A percentile compares a stretch with the other conserved stretches of the same genome.
Conservation (phyloP, 2,113 vertebrate species). For the Cryptoleucopteryx plumbea region DNA sequence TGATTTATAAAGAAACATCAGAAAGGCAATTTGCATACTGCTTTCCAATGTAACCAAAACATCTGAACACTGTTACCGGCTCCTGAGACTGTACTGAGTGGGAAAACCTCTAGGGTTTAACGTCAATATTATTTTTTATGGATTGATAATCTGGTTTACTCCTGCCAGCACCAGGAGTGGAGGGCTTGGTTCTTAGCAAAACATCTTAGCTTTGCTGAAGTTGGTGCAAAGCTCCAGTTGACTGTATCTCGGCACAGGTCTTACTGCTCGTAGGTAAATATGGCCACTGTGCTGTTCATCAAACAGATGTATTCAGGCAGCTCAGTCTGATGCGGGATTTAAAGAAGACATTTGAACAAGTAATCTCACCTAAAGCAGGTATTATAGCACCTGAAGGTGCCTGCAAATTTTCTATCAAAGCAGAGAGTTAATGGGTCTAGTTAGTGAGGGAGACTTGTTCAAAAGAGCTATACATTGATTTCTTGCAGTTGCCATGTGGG, state of each 20-base stretch:
- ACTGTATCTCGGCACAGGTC: too few relatives aligned
- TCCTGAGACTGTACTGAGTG: background rate
- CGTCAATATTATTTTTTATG: background rate
- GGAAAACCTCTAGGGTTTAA: background rate
- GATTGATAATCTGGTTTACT: background rate
- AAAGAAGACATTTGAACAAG: background rate
- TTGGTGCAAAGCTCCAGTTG: background rate
- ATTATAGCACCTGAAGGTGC: background rate
- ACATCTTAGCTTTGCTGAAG: background rate
- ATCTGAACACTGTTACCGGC: background rate
- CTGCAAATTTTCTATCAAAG: background rate
- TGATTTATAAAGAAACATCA: background rate
- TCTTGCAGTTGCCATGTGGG: background rate
- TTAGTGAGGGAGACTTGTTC: background rate
- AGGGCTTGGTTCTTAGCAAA: background rate
- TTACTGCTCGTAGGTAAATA: background rate
- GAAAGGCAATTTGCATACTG: background rate
- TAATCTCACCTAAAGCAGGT: background rate
- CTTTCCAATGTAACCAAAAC: accelerated
- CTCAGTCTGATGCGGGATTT: background rate
- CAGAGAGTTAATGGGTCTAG: background rate
- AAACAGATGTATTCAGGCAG: background rate
- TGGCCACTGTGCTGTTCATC: background rate
- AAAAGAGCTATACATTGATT: background rate
- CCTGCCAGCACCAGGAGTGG: background rate